Evolutionary conservation across 2,797 vertebrate species (phyloP).

Genomic region (Hoplostethus atlanticus): DNA sequence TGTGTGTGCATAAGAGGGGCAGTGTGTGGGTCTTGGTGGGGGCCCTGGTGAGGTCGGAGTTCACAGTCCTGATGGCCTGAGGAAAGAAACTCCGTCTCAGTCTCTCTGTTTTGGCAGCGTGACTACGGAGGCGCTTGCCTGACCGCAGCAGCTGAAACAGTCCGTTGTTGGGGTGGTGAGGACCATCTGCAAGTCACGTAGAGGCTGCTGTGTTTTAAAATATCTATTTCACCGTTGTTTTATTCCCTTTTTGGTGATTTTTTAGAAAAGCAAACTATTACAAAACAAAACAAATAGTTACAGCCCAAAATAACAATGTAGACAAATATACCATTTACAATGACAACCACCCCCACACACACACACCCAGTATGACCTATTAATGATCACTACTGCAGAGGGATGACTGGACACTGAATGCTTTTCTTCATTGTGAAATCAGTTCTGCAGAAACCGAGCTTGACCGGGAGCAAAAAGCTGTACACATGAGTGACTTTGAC

Average conservation of each 20-base stretch:
- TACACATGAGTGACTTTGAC: conserved; percentile 71
- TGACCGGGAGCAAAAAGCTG: conserved; percentile 31
- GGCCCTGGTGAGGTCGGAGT: too few species aligned
- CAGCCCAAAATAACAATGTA: neutral
- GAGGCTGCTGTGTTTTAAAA: conserved; percentile 5
- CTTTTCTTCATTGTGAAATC: conserved; percentile 73
- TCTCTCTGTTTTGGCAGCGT: too few species aligned
- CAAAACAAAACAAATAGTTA: too few species aligned
- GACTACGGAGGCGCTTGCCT: too few species aligned
- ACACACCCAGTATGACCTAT: conserved; percentile 12
- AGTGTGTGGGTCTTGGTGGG: too few species aligned
- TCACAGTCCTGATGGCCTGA: too few species aligned
- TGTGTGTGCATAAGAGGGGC: too few species aligned
- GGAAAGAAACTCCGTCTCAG: too few species aligned
- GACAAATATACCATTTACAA: neutral
- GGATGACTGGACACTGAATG: conserved; percentile 52
- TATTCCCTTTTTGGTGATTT: conserved; percentile 1
- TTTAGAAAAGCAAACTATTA: neutral
- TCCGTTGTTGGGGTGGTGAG: too few species aligned
- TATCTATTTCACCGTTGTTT: neutral
- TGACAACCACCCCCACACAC: conserved; percentile 2
- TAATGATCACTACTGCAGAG: conserved; percentile 25
- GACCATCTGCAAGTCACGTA: conserved; percentile 63
- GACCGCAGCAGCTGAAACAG: too few species aligned
- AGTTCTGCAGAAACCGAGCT: conserved; percentile 71